Base-by-base conservation (phyloP, 2,888 invertebrate species). In the Idaea aversata region DNA sequence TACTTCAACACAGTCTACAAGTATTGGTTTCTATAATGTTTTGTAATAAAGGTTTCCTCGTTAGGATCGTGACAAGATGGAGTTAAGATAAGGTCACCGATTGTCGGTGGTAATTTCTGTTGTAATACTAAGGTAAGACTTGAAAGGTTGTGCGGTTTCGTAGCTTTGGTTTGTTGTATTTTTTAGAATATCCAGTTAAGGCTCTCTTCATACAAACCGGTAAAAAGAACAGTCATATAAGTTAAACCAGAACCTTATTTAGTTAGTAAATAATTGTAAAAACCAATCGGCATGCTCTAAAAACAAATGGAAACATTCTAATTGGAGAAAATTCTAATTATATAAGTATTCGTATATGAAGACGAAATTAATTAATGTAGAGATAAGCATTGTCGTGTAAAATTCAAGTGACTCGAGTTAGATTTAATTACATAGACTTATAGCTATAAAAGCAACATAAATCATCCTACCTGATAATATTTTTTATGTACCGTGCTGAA, bases 21-120 rank as follows among this genome's bases (percentile, higher is more conserved):
- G 47, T 86, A 88, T 78, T 79, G 77, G 73, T 74, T 74, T 78
- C 82, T 78, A 78, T 83, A 82, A 80, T 83, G 81, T 85, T 85
- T 85, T 81, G 83, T 84, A 82, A 75, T 79, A 73, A 82, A 79
- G 78, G 78, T 85, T 84, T 79, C 82, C 87, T 88, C 82, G 85
- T 87, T 85, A 74, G 81, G 82, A 78, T 88, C 89, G 89, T 90
- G 90, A 88, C 84, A 75, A 88, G 88, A 90, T 88, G 77, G 72
- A 77, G 75, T 78, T 77, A 71, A 71, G 88, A 88, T 88, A 87
- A 83, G 76, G 67, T 75, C 74, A 47, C 75, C 74, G 75, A 76
- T 83, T 84, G 79, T 82, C 74, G 80, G 78, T 77, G 77, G 82
- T 82, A 83, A 81, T 84, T 81, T 82, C 77, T 82, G 78, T 80